Conservation (phyloP, 2,888 invertebrate genomes). For the Liopterus haemorrhoidalis region DNA sequence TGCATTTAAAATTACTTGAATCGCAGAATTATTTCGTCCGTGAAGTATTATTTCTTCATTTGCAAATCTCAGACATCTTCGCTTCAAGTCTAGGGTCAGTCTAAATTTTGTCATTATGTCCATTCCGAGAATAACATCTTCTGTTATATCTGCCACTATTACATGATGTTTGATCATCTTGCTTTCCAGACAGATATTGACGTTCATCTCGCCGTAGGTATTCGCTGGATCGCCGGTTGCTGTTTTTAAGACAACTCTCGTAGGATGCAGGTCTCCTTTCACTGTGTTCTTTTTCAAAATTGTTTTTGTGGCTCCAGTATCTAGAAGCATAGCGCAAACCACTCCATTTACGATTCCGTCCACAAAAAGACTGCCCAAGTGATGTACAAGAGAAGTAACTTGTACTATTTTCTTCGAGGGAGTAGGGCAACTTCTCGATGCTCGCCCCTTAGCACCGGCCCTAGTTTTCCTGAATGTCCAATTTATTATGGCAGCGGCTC, state of each 20-base stretch:
- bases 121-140: slow-evolving; percentile 1
- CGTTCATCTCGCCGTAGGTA: not conserved
- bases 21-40: not conserved
- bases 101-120: not conserved
- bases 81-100: not conserved
- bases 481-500: too few relatives aligned
- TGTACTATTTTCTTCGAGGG: too few relatives aligned
- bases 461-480: too few relatives aligned
- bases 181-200: not conserved
- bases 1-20: not conserved
- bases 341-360: too few relatives aligned
- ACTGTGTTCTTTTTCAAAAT: too few relatives aligned
- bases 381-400: too few relatives aligned
- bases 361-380: too few relatives aligned
- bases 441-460: too few relatives aligned
- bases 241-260: not conserved
- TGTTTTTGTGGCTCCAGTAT: too few relatives aligned
- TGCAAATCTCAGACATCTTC: not conserved
- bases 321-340: too few relatives aligned
- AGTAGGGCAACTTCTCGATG: too few relatives aligned
- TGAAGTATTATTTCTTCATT: not conserved
- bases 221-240: not conserved
- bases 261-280: too few relatives aligned
- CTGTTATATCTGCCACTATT: not conserved
- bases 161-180: not conserved